Percentiles rank a stretch among this genome's conserved stretches.
Conservation (phyloP, 2,113 vertebrate species). For the Pluvialis apricaria region DNA sequence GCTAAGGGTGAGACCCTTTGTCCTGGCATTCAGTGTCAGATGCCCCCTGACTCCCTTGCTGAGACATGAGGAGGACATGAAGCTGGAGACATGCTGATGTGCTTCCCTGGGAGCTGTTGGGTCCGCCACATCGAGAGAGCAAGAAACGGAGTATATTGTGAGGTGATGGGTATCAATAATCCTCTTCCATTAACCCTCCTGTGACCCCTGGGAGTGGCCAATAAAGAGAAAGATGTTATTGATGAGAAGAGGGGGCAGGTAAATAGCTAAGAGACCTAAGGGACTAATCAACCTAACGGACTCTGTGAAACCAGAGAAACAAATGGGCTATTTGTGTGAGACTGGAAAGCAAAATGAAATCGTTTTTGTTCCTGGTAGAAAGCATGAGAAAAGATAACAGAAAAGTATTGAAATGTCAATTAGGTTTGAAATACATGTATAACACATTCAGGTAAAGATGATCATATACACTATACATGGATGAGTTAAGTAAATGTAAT, state of each 20-base stretch:
- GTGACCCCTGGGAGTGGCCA: rapidly evolving
- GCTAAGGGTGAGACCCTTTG: neutral
- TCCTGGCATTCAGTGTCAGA: neutral
- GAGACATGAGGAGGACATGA: neutral
- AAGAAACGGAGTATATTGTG: neutral
- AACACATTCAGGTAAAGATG: neutral
- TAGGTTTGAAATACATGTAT: rapidly evolving
- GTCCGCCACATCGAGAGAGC: neutral
- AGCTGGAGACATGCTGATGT: neutral
- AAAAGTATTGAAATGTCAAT: neutral
- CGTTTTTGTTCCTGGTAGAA: neutral
- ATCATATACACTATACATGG: no score
- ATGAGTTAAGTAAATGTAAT: neutral
- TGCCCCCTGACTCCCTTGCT: rapidly evolving
- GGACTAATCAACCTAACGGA: neutral
- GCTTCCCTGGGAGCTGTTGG: neutral
- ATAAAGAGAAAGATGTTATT: neutral
- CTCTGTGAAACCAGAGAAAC: neutral
- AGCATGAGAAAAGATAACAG: neutral
- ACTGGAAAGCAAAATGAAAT: neutral
- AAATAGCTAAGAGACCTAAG: neutral
- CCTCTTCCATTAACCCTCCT: neutral
- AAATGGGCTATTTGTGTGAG: neutral
- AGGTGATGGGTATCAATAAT: neutral
- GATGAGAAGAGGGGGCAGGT: neutral